Base-by-base conservation (phyloP, 2,888 invertebrate genomes). In the Euplexia lucipara region DNA sequence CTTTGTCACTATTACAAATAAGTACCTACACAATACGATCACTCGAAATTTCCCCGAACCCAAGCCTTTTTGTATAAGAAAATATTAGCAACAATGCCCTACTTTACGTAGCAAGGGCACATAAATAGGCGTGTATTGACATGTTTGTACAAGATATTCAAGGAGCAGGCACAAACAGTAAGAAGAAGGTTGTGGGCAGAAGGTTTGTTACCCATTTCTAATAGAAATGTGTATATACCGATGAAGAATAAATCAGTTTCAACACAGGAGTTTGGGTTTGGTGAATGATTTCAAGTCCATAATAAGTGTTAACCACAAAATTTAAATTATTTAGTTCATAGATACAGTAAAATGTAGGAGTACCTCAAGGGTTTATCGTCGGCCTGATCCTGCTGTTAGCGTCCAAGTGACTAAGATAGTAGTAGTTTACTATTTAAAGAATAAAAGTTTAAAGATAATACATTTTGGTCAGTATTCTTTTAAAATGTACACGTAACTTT, bases 131-230 rank as follows among this genome's bases (percentile, higher is more conserved):
- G 70, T 68, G 76, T 72, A 79, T 81, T 81, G 86, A 84, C 83
- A 80, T 88, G 86, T 88, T 87, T 88, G 82, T 83, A 69, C 78
- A 70, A 73, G 65, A 70, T 56, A 69, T 75, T 70, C 58, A 69
- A 67, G 65, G 74, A 76, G 53, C 67, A 59, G 20, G 52, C 18
- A 54, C 41, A 66, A 73, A 66, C 45, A 73, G 6, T 4, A 37
- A 12, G 0, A 18, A 12, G 1, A 22, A 41, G 5, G 30, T 35
- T 45, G 32, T 20, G n/a, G 12, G 2, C 53, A 70, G 59, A 70
- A 70, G 70, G 59, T 64, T 44, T 5, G 18, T 49, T 32, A 59
- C 30, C 14, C 1, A 7, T 18, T 32, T 0, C 0, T 22, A 30
- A 0, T 34, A 5, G 26, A 26, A 35, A 10, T 9, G 16, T 0